A percentile compares a stretch with the other conserved stretches of the same genome.
Evolutionary conservation across 2,888 invertebrate genomes (phyloP).

Genomic region (Caradrina kadenii): DNA sequence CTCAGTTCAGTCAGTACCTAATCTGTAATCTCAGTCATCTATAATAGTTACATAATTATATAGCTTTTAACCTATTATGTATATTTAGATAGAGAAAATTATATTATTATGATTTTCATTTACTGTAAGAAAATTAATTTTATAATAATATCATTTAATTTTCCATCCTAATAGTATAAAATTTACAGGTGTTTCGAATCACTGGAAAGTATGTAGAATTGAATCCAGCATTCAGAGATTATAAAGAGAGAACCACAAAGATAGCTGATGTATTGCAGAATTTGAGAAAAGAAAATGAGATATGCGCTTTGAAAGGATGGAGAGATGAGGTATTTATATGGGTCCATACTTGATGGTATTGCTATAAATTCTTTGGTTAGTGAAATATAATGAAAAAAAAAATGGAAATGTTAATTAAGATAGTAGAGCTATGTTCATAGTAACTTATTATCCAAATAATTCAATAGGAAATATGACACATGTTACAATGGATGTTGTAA

Average conservation of each 20-base stretch:
- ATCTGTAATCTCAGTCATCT: background rate
- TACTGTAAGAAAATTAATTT: too few species aligned
- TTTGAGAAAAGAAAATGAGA: conserved; percentile 93
- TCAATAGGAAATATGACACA: background rate
- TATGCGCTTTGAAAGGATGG: conserved; percentile 97
- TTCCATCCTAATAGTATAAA: too few species aligned
- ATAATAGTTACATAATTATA: background rate
- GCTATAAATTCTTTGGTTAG: background rate
- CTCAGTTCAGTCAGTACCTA: conserved; percentile 9
- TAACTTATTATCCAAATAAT: conserved; percentile 6
- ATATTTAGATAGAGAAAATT: background rate
- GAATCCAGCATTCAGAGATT: conserved; percentile 96
- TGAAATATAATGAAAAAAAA: background rate
- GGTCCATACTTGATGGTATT: background rate
- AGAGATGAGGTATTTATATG: conserved; percentile 94
- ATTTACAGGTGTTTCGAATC: conserved; percentile 92
- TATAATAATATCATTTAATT: too few species aligned
- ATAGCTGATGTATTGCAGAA: conserved; percentile 95
- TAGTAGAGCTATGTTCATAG: background rate
- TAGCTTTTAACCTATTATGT: background rate
- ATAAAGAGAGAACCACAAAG: conserved; percentile 94
- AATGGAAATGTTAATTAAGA: background rate
- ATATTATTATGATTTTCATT: too few species aligned
- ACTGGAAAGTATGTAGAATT: conserved; percentile 94
- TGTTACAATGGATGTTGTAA: background rate